Conservation (phyloP, 2,113 vertebrate genomes). For the Leucoraja erinaceus region DNA sequence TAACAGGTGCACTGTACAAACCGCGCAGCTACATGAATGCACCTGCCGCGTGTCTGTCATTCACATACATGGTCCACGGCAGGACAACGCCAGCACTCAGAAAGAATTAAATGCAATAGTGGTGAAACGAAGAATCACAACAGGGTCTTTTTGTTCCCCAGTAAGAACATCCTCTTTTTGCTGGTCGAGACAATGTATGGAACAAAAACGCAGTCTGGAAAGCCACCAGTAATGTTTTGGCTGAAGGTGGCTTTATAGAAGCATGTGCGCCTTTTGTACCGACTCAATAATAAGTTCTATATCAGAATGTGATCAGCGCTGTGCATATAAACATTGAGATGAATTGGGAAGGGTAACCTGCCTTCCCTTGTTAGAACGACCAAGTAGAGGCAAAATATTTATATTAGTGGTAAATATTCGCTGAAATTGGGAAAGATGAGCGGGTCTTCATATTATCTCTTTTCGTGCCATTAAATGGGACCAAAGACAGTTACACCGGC, state of each 20-base stretch:
- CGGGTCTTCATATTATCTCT: background rate
- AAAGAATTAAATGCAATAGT: slow-evolving; percentile 46
- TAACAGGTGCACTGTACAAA: slow-evolving; percentile 59
- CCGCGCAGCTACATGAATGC: slow-evolving; percentile 42
- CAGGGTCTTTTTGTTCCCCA: slow-evolving; percentile 25
- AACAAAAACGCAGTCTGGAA: slow-evolving; percentile 27
- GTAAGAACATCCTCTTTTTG: slow-evolving; percentile 31
- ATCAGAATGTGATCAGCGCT: background rate
- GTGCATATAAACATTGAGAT: background rate
- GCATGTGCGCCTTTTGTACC: slow-evolving; percentile 11
- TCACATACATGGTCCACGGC: slow-evolving; percentile 39
- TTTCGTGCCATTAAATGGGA: background rate
- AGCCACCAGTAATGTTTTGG: slow-evolving; percentile 29
- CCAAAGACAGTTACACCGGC: background rate
- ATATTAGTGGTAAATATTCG: too few relatives aligned
- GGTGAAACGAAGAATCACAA: slow-evolving; percentile 39
- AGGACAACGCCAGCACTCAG: slow-evolving; percentile 43
- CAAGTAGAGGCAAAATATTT: background rate
- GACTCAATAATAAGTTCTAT: background rate
- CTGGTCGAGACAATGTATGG: background rate
- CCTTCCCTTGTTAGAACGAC: background rate
- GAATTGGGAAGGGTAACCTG: background rate
- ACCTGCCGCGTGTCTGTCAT: slow-evolving; percentile 50
- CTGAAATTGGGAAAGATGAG: background rate
- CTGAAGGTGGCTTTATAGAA: slow-evolving; percentile 33